Base-by-base conservation (phyloP, 2,888 invertebrate genomes). In the Stenoptilia bipunctidactyla region DNA sequence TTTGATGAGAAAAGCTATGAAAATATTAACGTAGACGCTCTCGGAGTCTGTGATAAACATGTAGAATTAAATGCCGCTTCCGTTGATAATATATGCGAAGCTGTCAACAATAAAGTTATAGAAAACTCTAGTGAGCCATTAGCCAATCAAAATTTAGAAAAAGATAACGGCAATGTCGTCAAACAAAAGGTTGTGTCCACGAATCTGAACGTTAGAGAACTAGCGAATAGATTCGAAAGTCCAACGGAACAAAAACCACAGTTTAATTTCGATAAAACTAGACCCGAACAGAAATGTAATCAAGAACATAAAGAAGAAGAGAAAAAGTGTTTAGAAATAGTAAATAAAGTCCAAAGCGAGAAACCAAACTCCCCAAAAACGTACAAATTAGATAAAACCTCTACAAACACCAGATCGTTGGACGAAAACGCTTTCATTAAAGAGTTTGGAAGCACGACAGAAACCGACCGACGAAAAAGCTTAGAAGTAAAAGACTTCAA, bases 401-500 rank as follows among this genome's bases (percentile, higher is more conserved):
- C 88, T 0, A 71, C 80, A 39, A 90, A 88, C 34, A 89, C 91
- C 0, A 74, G 90, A 15, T 91, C 91, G 0, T 63, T 92, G 40
- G 92, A 92, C 61, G 92, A 91, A 53, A 90, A 89, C 48, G 91
- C 90, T 9, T 92, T 92, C 51, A 77, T 88, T 1, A 87, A 89
- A 45, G 90, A 90, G 57, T 90, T 89, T 48, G 88, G 88, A 0
- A 56, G 56, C n/a, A 76, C 74, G 2, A 46, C 51, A 0, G 55
- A 58, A 42, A 51, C 52, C 15, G 67, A 77, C n/a, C 57, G 90
- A 10, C 66, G 90, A 43, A 90, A 89, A 63, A 87, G 87, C 25
- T 55, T 87, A 15, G 90, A 90, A 76, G 88, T 86, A 0, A 86
- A 86, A 39, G 75, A 88, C 8, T 85, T 85, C 2, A 88, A 87